A percentile compares a stretch with the other conserved stretches of the same genome.
Evolutionary conservation across 1,140 invertebrate genomes (phyloP).

Genomic region (Leptinotarsa lineolata): DNA sequence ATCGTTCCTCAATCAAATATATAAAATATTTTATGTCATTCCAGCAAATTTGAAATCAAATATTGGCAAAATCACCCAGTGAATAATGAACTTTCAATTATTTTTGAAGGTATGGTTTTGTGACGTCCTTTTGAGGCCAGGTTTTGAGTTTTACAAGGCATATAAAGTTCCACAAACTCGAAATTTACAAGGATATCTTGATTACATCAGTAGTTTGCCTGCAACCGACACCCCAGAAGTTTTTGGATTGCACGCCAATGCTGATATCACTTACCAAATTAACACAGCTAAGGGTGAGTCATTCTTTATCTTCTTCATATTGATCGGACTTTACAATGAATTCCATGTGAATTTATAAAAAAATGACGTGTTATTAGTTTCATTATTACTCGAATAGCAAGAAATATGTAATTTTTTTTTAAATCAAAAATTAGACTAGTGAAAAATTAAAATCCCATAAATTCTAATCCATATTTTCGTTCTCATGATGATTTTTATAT

Average conservation of each 20-base stretch:
- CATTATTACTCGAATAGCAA: no score
- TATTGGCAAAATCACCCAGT: no score
- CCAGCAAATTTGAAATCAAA: background rate
- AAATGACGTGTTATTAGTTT: background rate
- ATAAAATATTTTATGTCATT: conserved; percentile 23
- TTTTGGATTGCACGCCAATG: conserved; percentile 94
- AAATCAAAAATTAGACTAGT: no score
- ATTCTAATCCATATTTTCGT: no score
- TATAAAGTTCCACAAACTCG: conserved; percentile 83
- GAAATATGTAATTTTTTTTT: no score
- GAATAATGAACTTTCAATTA: background rate
- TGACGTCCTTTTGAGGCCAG: conserved; percentile 77
- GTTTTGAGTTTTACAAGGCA: conserved; percentile 88
- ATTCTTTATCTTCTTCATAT: background rate
- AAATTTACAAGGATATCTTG: conserved; percentile 79
- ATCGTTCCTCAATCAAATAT: no score
- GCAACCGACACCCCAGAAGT: conserved; percentile 90
- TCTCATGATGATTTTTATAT: no score
- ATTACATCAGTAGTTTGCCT: conserved; percentile 86
- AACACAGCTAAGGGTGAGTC: conserved; percentile 82
- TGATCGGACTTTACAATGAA: background rate
- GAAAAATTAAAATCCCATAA: no score
- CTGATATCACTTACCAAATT: conserved; percentile 96
- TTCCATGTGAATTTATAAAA: conserved; percentile 10
- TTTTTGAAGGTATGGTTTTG: conserved; percentile 77